Conservation (phyloP, 1,140 invertebrate genomes). For the Trinorchestia longiramus region DNA sequence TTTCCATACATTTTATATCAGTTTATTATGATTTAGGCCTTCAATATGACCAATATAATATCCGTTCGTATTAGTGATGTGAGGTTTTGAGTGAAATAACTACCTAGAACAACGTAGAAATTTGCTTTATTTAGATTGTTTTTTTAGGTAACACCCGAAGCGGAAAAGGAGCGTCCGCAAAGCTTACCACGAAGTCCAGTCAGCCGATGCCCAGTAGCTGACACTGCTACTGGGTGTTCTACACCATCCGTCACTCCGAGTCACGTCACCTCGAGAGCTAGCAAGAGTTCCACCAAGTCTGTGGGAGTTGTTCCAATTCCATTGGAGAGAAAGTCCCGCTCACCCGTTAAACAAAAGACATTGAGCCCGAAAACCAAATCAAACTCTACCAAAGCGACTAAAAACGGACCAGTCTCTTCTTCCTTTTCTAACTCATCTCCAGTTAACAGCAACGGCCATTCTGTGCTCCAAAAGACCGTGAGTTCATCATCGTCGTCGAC, state of each 20-base stretch:
- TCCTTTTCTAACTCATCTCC: neutral
- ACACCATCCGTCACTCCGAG: neutral
- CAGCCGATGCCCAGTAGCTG: neutral
- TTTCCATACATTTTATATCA: too few species aligned
- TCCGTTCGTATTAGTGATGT: too few species aligned
- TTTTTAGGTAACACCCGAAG: neutral
- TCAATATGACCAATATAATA: too few species aligned
- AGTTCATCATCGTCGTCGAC: neutral
- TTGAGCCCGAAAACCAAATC: neutral
- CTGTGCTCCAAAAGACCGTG: neutral
- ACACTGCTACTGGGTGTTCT: neutral
- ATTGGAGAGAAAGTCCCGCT: slow-evolving; percentile 25
- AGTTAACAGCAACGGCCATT: neutral
- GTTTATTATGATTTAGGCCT: too few species aligned
- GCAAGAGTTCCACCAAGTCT: neutral
- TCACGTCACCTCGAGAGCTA: neutral
- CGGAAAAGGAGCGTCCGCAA: neutral
- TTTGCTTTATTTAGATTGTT: neutral
- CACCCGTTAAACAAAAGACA: slow-evolving; percentile 37
- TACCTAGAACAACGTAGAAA: too few species aligned
- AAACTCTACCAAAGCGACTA: neutral
- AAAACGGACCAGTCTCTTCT: neutral
- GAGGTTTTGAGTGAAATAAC: too few species aligned
- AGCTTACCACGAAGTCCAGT: neutral
- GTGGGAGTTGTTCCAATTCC: neutral